These are phyloP conservation scores for Alcis repandata DNA, from an alignment of 2,888 invertebrate genomes.

Conservation along the genomic window DNA sequence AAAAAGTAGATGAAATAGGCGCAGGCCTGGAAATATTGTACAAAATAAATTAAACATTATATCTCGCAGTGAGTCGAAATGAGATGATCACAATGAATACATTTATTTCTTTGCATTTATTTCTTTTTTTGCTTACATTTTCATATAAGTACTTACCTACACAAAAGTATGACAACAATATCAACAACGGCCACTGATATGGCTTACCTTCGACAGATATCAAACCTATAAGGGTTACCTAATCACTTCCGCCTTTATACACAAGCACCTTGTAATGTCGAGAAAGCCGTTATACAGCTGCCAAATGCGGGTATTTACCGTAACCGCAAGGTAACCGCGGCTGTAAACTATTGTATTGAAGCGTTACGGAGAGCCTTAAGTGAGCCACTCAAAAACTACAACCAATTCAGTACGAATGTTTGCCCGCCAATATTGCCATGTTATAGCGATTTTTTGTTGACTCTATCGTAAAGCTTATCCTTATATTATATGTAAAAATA, in stretches of 20 bases:
- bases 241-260: slow-evolving; percentile 1
- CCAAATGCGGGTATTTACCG: slow-evolving; percentile 19
- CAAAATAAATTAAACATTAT: no score
- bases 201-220: not conserved
- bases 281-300: not conserved
- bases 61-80: no score
- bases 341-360: slow-evolving; percentile 12
- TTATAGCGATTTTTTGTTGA: not conserved
- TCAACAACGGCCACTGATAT: not conserved
- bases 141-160: no score
- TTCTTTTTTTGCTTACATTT: no score
- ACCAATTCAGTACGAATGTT: not conserved
- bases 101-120: no score
- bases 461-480: not conserved
- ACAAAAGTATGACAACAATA: not conserved
- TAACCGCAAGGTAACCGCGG: slow-evolving; percentile 18
- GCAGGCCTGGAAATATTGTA: no score
- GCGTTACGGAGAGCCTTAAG: not conserved
- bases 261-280: not conserved
- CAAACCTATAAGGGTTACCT: not conserved
- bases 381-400: slow-evolving; percentile 1
- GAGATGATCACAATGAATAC: no score
- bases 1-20: no score
- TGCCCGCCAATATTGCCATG: not conserved
- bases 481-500: no score